Conservation (phyloP, 2,888 invertebrate species). For the Rotaria socialis region DNA sequence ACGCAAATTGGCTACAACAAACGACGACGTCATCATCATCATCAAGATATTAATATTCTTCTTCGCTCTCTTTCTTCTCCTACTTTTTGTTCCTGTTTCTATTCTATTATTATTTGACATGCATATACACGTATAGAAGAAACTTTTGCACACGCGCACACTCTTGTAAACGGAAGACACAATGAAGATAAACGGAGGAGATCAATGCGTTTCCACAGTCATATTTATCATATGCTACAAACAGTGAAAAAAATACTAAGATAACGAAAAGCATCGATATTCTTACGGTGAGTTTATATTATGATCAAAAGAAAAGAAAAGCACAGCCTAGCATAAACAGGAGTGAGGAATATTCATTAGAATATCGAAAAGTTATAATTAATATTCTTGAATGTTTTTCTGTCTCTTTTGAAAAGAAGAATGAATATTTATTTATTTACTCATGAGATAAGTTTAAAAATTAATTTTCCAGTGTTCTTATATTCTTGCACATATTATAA, state of each 20-base stretch:
- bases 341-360: neutral
- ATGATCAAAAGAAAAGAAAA: neutral
- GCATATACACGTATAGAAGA: neutral
- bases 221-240: neutral
- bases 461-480: neutral
- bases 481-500: neutral
- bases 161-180: neutral
- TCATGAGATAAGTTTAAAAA: neutral
- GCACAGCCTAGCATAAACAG: neutral
- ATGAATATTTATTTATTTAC: neutral
- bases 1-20: slow-evolving; percentile 10
- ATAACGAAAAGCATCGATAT: neutral
- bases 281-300: neutral
- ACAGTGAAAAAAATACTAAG: neutral
- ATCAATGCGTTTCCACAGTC: neutral
- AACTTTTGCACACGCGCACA: neutral
- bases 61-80: neutral
- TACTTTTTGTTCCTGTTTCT: neutral
- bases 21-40: neutral
- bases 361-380: too few relatives aligned
- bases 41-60: neutral
- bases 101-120: slow-evolving; percentile 13
- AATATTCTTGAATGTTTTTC: neutral
- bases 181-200: neutral
- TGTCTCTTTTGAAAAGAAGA: neutral